A percentile compares a stretch with the other conserved stretches of the same genome.
Evolutionary conservation across 2,113 vertebrate genomes (phyloP).

Genomic region (Thymallus thymallus): DNA sequence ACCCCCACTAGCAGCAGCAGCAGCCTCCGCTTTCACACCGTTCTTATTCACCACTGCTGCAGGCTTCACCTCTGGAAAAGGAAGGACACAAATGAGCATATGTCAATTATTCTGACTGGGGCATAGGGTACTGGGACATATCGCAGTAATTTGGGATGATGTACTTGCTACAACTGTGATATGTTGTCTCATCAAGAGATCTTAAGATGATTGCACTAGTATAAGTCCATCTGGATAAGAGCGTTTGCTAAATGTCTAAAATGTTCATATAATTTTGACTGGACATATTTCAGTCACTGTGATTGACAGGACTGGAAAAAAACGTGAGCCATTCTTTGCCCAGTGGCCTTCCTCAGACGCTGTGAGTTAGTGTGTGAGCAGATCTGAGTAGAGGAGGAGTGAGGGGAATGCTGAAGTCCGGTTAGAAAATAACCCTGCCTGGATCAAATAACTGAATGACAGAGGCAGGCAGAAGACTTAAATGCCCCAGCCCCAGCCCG

Average conservation of each 20-base stretch:
- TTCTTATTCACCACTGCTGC: conserved; percentile 78
- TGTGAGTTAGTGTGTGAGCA: background rate
- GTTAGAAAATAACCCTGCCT: background rate
- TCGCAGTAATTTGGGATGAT: background rate
- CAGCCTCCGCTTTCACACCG: conserved; percentile 74
- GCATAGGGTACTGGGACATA: too few relatives aligned
- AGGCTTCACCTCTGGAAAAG: conserved; percentile 60
- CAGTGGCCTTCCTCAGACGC: background rate
- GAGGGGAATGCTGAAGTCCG: background rate
- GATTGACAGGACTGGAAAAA: background rate
- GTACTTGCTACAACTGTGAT: too few relatives aligned
- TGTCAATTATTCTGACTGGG: background rate
- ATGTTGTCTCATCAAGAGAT: too few relatives aligned
- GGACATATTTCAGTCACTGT: background rate
- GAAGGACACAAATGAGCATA: conserved; percentile 6
- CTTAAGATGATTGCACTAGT: too few relatives aligned
- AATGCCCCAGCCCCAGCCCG: background rate
- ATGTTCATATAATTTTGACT: too few relatives aligned
- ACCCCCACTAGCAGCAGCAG: conserved; percentile 61
- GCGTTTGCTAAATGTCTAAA: too few relatives aligned
- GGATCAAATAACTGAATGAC: background rate
- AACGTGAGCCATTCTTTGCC: too few relatives aligned
- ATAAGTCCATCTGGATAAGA: too few relatives aligned
- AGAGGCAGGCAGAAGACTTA: too few relatives aligned
- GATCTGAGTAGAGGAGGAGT: background rate